Conservation (phyloP, 2,113 vertebrate species). For the Struthidea cinerea region DNA sequence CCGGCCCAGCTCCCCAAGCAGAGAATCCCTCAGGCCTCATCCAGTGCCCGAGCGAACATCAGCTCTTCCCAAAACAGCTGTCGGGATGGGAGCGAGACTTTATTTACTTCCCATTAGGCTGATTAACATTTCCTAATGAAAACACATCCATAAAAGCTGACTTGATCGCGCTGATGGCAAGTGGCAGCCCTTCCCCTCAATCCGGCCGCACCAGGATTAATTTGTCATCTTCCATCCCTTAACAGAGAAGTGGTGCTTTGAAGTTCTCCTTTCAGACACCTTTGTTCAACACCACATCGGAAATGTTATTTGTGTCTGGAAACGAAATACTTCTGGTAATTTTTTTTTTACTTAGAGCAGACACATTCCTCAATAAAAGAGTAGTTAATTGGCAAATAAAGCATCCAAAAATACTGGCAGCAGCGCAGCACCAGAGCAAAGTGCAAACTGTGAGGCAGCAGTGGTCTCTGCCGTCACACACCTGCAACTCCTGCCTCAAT, state of each 20-base stretch:
- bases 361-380: background rate
- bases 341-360: background rate
- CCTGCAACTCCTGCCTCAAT: background rate
- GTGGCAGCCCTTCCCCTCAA: background rate
- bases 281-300: fast-evolving
- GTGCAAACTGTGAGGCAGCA: background rate
- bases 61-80: background rate
- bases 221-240: background rate
- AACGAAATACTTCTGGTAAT: background rate
- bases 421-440: background rate
- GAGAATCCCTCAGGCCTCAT: fast-evolving
- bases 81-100: background rate
- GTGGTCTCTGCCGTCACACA: background rate
- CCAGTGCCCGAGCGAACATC: fast-evolving
- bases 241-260: background rate
- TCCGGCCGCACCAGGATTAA: background rate
- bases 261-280: background rate
- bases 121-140: background rate
- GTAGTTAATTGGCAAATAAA: background rate
- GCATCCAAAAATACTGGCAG: fast-evolving
- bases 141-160: background rate
- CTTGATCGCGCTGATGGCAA: background rate
- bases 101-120: background rate
- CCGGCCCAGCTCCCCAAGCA: fast-evolving
- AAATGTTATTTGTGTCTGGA: background rate